Percentiles rank a stretch among this genome's conserved stretches.
These are phyloP conservation scores for Laspeyria flexula DNA, from an alignment of 2,888 invertebrate species.

Conservation along the genomic window DNA sequence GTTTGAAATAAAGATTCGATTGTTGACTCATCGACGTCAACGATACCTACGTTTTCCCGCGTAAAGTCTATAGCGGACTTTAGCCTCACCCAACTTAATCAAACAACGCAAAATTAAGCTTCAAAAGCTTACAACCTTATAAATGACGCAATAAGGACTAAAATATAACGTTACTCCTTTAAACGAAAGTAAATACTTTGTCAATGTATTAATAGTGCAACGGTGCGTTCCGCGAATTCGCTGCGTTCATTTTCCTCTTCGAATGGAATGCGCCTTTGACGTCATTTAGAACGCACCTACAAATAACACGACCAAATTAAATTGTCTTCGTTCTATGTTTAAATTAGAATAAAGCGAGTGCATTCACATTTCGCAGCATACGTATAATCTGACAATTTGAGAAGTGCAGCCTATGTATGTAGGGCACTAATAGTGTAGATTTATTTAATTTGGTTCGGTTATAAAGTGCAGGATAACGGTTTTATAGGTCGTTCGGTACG, in stretches of 20 bases:
- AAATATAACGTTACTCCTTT: slow-evolving; percentile 22
- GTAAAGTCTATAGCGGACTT: slow-evolving; percentile 50
- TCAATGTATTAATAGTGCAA: slow-evolving; percentile 77
- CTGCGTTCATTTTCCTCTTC: slow-evolving; percentile 78
- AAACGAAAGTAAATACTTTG: slow-evolving; percentile 40
- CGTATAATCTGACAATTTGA: slow-evolving; percentile 12
- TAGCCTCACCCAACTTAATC: slow-evolving; percentile 33
- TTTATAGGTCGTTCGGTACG: slow-evolving; percentile 43
- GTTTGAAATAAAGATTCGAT: slow-evolving; percentile 63
- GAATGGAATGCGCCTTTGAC: slow-evolving; percentile 76
- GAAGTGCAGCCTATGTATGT: slow-evolving; percentile 8
- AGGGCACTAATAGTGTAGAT: background rate
- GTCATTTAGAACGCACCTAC: slow-evolving; percentile 66
- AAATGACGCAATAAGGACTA: slow-evolving; percentile 27
- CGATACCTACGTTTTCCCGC: slow-evolving; percentile 75
- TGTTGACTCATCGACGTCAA: slow-evolving; percentile 67
- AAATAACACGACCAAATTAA: slow-evolving; percentile 39
- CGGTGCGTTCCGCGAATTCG: slow-evolving; percentile 74
- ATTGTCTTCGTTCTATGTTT: slow-evolving; percentile 42
- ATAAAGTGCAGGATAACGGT: slow-evolving; percentile 59
- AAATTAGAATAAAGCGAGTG: slow-evolving; percentile 31
- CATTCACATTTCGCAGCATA: slow-evolving; percentile 29
- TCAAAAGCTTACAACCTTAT: slow-evolving; percentile 33
- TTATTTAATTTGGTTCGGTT: slow-evolving; percentile 46
- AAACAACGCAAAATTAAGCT: slow-evolving; percentile 11